These are phyloP conservation scores for Engraulis encrasicolus DNA, from an alignment of 2,113 vertebrate species.

Conservation along the genomic window DNA sequence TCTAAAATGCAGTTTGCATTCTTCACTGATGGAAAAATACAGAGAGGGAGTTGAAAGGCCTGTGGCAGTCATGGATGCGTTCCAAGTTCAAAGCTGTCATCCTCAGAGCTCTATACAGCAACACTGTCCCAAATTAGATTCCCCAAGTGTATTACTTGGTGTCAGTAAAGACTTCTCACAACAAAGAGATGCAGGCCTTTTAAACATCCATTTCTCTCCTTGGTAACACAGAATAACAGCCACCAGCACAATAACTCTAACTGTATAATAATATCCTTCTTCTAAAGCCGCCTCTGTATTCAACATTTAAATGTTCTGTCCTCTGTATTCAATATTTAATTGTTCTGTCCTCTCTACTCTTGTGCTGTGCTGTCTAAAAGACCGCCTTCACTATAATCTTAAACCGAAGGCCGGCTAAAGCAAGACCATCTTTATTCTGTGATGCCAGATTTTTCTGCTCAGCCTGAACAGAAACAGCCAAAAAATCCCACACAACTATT, in stretches of 20 bases:
- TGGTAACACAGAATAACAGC: not conserved
- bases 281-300: not conserved
- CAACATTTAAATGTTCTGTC: no score
- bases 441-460: not conserved
- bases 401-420: no score
- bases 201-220: not conserved
- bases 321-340: no score
- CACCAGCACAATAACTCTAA: not conserved
- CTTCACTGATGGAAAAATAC: slow-evolving; percentile 31
- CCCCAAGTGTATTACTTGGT: not conserved
- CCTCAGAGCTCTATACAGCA: not conserved
- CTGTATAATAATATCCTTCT: no score
- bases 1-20: not conserved
- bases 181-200: not conserved
- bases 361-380: no score
- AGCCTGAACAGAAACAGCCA: not conserved
- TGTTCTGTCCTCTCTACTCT: no score
- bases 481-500: no score
- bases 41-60: slow-evolving; percentile 30
- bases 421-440: no score
- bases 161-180: not conserved
- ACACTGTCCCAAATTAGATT: slow-evolving; percentile 10
- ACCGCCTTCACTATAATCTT: slow-evolving; percentile 12
- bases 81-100: slow-evolving; percentile 12
- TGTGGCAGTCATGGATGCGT: slow-evolving; percentile 1